Percentiles rank a stretch among this genome's conserved stretches.
phyloP scores from a whole-genome alignment of 2,797 vertebrate genomes.

The Dallia pectoralis region DNA sequence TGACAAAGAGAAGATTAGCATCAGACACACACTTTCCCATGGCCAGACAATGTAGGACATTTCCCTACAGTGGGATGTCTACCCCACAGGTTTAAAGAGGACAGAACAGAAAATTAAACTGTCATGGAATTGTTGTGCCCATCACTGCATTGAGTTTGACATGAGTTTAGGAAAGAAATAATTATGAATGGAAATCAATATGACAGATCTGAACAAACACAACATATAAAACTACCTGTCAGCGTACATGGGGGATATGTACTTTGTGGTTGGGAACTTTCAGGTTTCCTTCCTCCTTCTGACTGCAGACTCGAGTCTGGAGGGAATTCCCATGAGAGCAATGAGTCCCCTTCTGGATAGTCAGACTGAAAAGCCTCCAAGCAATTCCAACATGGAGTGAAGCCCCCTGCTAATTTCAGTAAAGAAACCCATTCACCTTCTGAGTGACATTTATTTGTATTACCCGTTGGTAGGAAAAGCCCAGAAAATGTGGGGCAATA shows the following conservation, averaged over 20 bases:
- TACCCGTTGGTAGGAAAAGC: conserved; percentile 13
- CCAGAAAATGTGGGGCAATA: conserved; percentile 25
- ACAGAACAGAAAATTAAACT: background rate
- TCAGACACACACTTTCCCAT: conserved; percentile 1
- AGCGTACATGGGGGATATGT: conserved; percentile 48
- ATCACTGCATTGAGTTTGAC: background rate
- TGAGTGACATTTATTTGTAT: conserved; percentile 40
- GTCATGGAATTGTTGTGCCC: background rate
- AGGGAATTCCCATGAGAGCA: conserved; percentile 34
- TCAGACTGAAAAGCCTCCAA: conserved; percentile 19
- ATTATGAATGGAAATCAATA: no score
- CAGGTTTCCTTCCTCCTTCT: conserved; percentile 31
- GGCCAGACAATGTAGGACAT: background rate
- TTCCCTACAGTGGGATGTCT: background rate
- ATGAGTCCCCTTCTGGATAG: conserved; percentile 14
- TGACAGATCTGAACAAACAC: conserved; percentile 12
- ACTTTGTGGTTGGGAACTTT: conserved; percentile 38
- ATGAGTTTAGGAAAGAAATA: no score
- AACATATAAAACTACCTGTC: conserved; percentile 35
- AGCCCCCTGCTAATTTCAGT: conserved; percentile 28
- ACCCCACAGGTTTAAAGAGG: background rate
- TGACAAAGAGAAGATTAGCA: background rate
- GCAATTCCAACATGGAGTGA: background rate
- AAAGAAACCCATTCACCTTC: conserved; percentile 35
- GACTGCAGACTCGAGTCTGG: conserved; percentile 30